phyloP scores from a whole-genome alignment of 2,113 vertebrate species.

The Gnathonemus echidnorhynchus region DNA sequence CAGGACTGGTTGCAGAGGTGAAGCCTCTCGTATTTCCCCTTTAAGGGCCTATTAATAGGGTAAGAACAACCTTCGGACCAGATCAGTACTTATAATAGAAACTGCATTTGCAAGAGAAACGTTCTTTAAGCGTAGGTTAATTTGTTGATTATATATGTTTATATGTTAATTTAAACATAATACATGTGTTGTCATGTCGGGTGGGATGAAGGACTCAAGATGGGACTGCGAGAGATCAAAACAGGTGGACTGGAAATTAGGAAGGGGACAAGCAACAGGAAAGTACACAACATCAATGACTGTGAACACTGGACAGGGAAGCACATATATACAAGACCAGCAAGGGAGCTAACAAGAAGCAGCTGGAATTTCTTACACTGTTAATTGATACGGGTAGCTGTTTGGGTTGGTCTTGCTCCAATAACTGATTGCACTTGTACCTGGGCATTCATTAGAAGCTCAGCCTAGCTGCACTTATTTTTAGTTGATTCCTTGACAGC shows the following conservation, averaged over 20 bases:
- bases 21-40: conserved; percentile 57
- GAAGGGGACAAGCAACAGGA: no score
- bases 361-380: no score
- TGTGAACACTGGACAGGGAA: no score
- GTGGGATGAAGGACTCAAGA: conserved; percentile 5
- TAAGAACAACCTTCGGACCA: conserved; percentile 47
- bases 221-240: no score
- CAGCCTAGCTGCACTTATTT: no score
- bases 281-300: no score
- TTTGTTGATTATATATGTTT: background rate
- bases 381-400: no score
- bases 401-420: background rate
- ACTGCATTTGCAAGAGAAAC: conserved; percentile 33
- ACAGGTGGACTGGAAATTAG: no score
- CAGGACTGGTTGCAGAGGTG: conserved; percentile 21
- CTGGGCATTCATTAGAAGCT: no score
- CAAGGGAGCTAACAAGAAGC: no score
- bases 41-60: conserved; percentile 54
- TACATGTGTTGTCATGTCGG: background rate
- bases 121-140: background rate
- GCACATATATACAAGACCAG: no score
- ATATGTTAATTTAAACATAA: background rate
- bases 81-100: conserved; percentile 51
- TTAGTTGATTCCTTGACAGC: no score
- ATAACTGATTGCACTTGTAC: background rate